Conservation (phyloP, 2,113 vertebrate species). For the Lagenorhynchus albirostris region DNA sequence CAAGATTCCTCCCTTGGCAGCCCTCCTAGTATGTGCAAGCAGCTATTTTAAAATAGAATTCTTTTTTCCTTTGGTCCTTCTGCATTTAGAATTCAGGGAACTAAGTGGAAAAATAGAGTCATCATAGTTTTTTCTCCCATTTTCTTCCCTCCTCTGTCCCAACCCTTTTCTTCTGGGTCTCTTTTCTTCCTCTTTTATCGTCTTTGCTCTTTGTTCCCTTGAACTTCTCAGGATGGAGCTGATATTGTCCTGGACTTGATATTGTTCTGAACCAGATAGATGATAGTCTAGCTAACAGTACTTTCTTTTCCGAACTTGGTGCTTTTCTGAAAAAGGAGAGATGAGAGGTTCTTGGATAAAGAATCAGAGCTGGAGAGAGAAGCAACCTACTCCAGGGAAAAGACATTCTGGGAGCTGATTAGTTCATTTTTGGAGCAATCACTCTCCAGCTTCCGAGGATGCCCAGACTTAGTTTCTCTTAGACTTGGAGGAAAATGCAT, state of each 20-base stretch:
- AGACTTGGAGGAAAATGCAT: background rate
- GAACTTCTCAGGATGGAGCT: background rate
- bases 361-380: background rate
- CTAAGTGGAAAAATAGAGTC: background rate
- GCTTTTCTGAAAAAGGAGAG: background rate
- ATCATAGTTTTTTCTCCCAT: background rate
- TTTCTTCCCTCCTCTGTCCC: background rate
- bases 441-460: background rate
- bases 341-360: background rate
- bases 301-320: background rate
- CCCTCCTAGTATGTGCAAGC: background rate
- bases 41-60: slow-evolving; percentile 30
- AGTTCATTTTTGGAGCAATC: background rate
- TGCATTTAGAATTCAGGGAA: background rate
- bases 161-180: background rate
- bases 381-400: background rate
- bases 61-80: background rate
- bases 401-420: background rate
- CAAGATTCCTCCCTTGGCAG: slow-evolving; percentile 33
- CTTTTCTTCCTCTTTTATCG: background rate
- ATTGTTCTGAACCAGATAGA: background rate
- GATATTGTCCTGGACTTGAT: background rate
- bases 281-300: background rate
- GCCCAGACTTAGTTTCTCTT: background rate
- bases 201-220: background rate